Percentiles rank a stretch among this genome's conserved stretches.
These are phyloP conservation scores for Pangasius krempfi DNA, from an alignment of 2,797 vertebrate species.

Conservation along the genomic window DNA sequence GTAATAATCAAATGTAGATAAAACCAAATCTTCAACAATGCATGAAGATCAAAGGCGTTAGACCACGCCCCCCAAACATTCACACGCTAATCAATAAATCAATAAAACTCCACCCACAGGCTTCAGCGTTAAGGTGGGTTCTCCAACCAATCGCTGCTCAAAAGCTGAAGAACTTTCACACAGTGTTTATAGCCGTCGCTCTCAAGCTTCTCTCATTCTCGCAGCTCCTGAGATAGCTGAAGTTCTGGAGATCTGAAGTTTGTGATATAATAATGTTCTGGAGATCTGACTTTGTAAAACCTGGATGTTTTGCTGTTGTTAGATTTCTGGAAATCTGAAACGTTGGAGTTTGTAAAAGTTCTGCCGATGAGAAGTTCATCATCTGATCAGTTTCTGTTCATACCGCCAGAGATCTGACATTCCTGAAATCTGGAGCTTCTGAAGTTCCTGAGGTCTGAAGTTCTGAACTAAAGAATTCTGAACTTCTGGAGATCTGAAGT, in stretches of 20 bases:
- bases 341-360: background rate
- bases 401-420: background rate
- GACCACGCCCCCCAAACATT: background rate
- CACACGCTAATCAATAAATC: background rate
- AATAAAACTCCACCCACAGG: conserved; percentile 4
- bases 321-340: background rate
- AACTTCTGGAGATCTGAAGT: background rate
- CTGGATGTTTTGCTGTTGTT: background rate
- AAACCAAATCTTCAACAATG: background rate
- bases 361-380: background rate
- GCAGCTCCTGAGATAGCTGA: background rate
- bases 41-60: background rate
- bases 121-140: background rate
- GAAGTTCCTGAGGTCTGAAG: no score
- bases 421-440: background rate
- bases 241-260: background rate
- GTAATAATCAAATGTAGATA: background rate
- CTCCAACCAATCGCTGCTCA: background rate
- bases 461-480: background rate
- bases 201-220: no score
- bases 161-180: background rate
- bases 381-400: background rate
- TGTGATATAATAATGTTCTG: background rate
- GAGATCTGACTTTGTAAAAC: background rate
- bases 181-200: background rate